Percentiles rank a stretch among this genome's conserved stretches.
These are phyloP conservation scores for Aphidoletes aphidimyza DNA, from an alignment of 2,888 invertebrate species.

Conservation along the genomic window DNA sequence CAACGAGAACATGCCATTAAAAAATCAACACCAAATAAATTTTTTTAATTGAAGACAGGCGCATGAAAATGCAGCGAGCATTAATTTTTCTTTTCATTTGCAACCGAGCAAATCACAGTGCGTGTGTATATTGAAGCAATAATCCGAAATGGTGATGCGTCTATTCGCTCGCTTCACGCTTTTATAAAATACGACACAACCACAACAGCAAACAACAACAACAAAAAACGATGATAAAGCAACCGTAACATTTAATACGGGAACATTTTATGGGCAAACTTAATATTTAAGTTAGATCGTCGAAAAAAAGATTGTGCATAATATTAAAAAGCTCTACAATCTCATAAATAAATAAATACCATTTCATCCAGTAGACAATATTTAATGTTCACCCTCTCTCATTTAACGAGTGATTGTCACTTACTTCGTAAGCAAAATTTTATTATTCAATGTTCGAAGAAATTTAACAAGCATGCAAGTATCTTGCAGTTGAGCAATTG, in stretches of 20 bases:
- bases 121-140: not conserved
- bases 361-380: conserved; percentile 35
- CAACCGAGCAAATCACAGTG: not conserved
- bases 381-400: conserved; percentile 16
- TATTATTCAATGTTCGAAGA: not conserved
- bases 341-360: conserved; percentile 11
- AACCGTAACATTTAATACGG: not conserved
- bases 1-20: conserved; percentile 28
- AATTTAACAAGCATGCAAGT: not conserved
- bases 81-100: too few species aligned
- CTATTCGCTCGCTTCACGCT: too few species aligned
- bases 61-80: not conserved
- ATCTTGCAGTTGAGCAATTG: not conserved
- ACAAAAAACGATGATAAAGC: not conserved
- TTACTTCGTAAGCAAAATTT: not conserved
- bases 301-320: not conserved
- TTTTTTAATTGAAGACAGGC: not conserved
- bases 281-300: conserved; percentile 7
- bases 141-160: too few species aligned
- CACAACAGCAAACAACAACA: not conserved
- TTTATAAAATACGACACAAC: too few species aligned
- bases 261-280: conserved; percentile 22
- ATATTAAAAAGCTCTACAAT: conserved; percentile 30
- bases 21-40: not conserved
- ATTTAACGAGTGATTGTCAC: conserved; percentile 5